phyloP scores from a whole-genome alignment of 2,888 invertebrate species.

The Nemotelus pantherinus region DNA sequence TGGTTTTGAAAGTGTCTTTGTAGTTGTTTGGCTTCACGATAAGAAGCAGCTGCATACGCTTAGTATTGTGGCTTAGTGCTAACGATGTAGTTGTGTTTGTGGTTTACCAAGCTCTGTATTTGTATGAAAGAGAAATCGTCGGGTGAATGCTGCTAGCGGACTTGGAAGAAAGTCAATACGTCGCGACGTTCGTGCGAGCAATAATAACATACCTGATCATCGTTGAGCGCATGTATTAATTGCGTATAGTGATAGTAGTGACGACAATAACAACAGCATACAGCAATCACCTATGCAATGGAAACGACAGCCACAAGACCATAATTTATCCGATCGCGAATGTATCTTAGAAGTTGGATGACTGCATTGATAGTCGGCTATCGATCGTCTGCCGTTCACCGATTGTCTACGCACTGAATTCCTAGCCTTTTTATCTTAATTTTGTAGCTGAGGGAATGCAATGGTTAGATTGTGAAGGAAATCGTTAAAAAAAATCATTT shows the following conservation, averaged over 20 bases:
- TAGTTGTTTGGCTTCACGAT: neutral
- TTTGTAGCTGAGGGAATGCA: neutral
- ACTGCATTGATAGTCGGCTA: constrained; percentile 16
- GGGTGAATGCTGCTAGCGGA: constrained; percentile 12
- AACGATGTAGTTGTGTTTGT: constrained; percentile 5
- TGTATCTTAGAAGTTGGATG: neutral
- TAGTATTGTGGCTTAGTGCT: neutral
- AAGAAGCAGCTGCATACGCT: neutral
- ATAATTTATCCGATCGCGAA: constrained; percentile 15
- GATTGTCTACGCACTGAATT: constrained; percentile 25
- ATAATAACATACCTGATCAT: constrained; percentile 22
- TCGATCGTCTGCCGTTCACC: constrained; percentile 22
- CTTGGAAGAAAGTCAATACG: constrained; percentile 34
- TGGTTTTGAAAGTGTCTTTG: too few relatives aligned
- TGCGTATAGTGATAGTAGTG: neutral
- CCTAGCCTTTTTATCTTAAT: constrained; percentile 29
- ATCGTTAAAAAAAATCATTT: neutral
- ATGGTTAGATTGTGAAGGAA: too few relatives aligned
- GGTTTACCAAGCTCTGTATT: neutral
- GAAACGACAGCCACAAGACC: constrained; percentile 15
- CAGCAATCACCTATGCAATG: neutral
- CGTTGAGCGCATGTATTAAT: neutral
- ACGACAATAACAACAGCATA: constrained; percentile 10
- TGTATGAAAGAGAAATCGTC: constrained; percentile 38
- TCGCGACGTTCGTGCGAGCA: neutral